Conservation (phyloP, 2,113 vertebrate species). For the Gallinago paraguaiae region DNA sequence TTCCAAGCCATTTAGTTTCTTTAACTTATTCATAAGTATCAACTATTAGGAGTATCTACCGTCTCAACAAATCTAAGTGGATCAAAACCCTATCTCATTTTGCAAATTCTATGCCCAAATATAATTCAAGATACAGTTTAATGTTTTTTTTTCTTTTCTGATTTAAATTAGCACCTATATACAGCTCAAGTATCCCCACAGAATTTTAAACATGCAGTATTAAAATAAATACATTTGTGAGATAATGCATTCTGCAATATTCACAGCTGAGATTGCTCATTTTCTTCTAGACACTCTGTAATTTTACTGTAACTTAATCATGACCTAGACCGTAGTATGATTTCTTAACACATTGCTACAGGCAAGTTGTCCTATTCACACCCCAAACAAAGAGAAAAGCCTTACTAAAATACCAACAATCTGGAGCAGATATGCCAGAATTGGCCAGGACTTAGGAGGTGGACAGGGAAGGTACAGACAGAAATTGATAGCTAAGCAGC, state of each 20-base stretch:
- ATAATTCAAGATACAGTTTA: background rate
- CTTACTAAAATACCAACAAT: background rate
- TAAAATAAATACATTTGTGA: slow-evolving; percentile 36
- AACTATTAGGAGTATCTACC: background rate
- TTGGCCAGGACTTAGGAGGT: background rate
- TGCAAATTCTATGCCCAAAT: background rate
- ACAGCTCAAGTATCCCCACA: background rate
- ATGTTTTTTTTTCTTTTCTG: background rate
- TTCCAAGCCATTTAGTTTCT: slow-evolving; percentile 12
- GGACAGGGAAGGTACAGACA: background rate
- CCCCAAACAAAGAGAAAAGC: background rate
- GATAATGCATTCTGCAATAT: slow-evolving; percentile 15
- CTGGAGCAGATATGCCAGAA: background rate
- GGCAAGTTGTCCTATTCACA: background rate
- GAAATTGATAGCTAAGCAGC: background rate
- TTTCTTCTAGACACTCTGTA: slow-evolving; percentile 15
- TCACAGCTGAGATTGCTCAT: slow-evolving; percentile 19
- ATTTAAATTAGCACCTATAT: background rate
- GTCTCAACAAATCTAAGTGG: background rate
- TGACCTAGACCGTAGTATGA: background rate
- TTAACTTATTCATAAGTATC: background rate
- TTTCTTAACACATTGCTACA: slow-evolving; percentile 1
- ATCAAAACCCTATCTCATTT: slow-evolving; percentile 21
- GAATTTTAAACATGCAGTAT: slow-evolving; percentile 21
- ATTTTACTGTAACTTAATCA: slow-evolving; percentile 25